Base-by-base conservation (phyloP, 2,113 vertebrate species). In the Cacatua alba region DNA sequence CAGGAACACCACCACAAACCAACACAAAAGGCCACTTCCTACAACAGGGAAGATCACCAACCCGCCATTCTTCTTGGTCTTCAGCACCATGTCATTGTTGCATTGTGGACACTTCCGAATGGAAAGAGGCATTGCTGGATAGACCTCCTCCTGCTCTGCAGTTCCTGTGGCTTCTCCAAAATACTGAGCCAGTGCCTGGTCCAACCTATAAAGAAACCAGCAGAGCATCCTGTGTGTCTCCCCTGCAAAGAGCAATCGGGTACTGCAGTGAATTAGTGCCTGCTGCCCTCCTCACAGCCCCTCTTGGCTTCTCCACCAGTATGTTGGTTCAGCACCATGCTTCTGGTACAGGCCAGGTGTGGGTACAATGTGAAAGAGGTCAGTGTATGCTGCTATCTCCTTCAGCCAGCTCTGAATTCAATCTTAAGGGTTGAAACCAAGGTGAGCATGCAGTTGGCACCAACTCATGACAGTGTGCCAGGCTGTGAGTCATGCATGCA, bases 71-170 rank as follows among this genome's bases (percentile, higher is more conserved):
- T 98, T 99, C 97, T 95, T 99, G 94, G 97, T 99, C 97, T 98
- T 99, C 90, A 99, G 98, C 52, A 99, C 98, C 99, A 99, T 99
- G 98, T 99, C 99, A 2, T 86, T 98, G 92, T 97, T 97, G 97
- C 99, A 99, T 89, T 98, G 98, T 0, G 99, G 99, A 57, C 99
- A 99, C 94, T 99, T 99, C 92, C 98, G 98, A 86, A 99, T 76
- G 0, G 98, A 97, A 57, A 98, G 77, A 0, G 98, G 98, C 33
- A 95, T 92, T 82, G 98, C 97, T 49, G 99, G 97, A 55, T 98
- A 98, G 96, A 98, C 97, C 90, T 99, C 98, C 78, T 98, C 98
- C 53, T 94, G 95, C 87, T 98, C 98, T 24, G 97, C 64, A 48
- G 98, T 67, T 90, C 98, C 97, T 48, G 97, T 84, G 49, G 97